A percentile compares a stretch with the other conserved stretches of the same genome.
These are phyloP conservation scores for Stictocephala bisonia DNA, from an alignment of 2,888 invertebrate genomes.

Conservation along the genomic window DNA sequence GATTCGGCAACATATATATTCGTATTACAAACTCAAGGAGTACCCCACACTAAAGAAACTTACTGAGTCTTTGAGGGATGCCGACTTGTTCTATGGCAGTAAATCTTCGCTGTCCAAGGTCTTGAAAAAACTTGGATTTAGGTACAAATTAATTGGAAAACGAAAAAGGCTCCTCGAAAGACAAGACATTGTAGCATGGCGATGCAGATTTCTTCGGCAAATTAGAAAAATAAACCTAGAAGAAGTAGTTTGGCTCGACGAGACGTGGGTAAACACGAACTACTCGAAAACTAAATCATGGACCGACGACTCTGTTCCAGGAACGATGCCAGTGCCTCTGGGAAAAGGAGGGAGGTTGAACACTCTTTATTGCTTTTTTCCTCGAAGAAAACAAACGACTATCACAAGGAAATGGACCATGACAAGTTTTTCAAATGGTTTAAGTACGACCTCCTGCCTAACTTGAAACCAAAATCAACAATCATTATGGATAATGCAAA, in stretches of 20 bases:
- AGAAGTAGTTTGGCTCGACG: constrained; percentile 16
- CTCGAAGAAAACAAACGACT: neutral
- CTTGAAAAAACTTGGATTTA: constrained; percentile 5
- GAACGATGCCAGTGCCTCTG: neutral
- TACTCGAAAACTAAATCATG: neutral
- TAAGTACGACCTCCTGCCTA: neutral
- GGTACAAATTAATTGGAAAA: neutral
- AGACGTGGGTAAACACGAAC: constrained; percentile 43
- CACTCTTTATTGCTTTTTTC: neutral
- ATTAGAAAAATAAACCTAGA: constrained; percentile 21
- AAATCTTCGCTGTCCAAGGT: neutral
- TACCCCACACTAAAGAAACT: constrained; percentile 32
- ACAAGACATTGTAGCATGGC: constrained; percentile 23
- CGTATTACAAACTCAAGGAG: constrained; percentile 7
- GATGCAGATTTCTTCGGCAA: constrained; percentile 20
- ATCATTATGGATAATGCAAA: constrained; percentile 19
- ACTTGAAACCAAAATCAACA: neutral
- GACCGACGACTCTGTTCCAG: constrained; percentile 17
- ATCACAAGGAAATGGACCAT: neutral
- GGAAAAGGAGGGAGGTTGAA: constrained; percentile 34
- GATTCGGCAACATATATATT: constrained; percentile 26
- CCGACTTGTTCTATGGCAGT: neutral
- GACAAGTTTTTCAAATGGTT: neutral
- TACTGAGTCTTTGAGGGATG: neutral
- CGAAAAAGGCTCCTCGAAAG: neutral